phyloP scores from a whole-genome alignment of 2,888 invertebrate species.

The Polietes domitor region DNA sequence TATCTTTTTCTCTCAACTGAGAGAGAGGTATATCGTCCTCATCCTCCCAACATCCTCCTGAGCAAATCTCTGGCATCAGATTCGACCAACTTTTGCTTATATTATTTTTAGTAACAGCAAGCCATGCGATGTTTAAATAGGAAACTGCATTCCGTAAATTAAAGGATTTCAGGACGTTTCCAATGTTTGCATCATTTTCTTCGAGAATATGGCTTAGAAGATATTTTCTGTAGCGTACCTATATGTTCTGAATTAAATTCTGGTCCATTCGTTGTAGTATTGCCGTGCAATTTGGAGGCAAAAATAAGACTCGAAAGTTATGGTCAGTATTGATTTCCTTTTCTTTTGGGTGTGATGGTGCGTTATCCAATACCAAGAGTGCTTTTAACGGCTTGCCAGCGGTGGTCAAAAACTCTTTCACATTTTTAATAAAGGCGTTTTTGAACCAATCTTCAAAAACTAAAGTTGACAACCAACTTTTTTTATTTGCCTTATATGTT shows the following conservation, averaged over 20 bases:
- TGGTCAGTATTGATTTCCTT: slow-evolving; percentile 54
- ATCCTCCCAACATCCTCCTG: no score
- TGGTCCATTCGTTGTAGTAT: slow-evolving; percentile 68
- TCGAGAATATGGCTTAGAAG: no score
- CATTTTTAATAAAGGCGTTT: slow-evolving; percentile 65
- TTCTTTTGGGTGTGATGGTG: slow-evolving; percentile 61
- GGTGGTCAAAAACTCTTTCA: slow-evolving; percentile 56
- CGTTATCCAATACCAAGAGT: slow-evolving; percentile 64
- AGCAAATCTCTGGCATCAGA: no score
- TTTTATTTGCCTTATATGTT: slow-evolving; percentile 53
- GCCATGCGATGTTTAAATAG: no score
- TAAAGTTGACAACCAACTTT: slow-evolving; percentile 56
- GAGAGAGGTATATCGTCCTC: no score
- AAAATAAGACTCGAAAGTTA: slow-evolving; percentile 54
- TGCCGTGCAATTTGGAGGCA: slow-evolving; percentile 65
- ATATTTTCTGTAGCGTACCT: no score
- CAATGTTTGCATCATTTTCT: no score
- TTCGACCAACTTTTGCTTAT: no score
- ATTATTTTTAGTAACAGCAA: no score
- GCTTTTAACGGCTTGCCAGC: slow-evolving; percentile 66
- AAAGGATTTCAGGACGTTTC: no score
- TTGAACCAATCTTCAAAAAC: slow-evolving; percentile 66
- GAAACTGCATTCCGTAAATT: no score
- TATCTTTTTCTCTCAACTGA: no score
- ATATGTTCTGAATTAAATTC: slow-evolving; percentile 56